Evolutionary conservation across 2,888 invertebrate genomes (phyloP).

Genomic region (Suillia variegata): DNA sequence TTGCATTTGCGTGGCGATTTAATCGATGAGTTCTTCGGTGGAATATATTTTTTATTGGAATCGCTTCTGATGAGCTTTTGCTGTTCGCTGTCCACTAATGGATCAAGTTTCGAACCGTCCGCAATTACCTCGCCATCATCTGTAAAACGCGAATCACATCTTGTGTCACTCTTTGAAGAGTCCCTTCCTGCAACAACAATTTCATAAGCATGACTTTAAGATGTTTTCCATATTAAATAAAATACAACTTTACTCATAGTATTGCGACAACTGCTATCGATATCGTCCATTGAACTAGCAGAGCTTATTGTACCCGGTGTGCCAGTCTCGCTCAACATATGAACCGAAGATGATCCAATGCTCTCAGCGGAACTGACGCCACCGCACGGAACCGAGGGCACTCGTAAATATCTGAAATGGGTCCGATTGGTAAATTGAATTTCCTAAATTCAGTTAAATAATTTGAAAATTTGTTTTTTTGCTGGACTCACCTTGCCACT

Average conservation of each 20-base stretch:
- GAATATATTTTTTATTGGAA: conserved; percentile 18
- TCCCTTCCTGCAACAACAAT: conserved; percentile 47
- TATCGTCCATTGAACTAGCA: conserved; percentile 76
- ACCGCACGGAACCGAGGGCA: conserved; percentile 61
- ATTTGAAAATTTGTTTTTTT: too few relatives aligned
- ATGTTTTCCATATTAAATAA: background rate
- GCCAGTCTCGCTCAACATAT: conserved; percentile 64
- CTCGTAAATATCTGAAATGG: conserved; percentile 62
- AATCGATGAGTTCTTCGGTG: conserved; percentile 45
- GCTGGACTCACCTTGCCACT: conserved; percentile 58
- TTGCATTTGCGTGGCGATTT: conserved; percentile 50
- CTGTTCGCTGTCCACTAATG: conserved; percentile 11
- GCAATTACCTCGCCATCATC: conserved; percentile 41
- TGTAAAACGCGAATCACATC: conserved; percentile 41
- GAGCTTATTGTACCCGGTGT: conserved; percentile 73
- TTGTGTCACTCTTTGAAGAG: conserved; percentile 56
- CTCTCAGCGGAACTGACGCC: conserved; percentile 66
- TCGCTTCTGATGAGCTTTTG: conserved; percentile 29
- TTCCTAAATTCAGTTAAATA: background rate
- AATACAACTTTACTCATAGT: conserved; percentile 35
- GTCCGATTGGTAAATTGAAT: background rate
- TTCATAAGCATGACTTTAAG: background rate
- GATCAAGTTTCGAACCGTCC: too few relatives aligned
- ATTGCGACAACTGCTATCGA: conserved; percentile 43
- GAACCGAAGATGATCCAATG: conserved; percentile 60